Base-by-base conservation (phyloP, 2,113 vertebrate genomes). In the Nyctibius bracteatus region DNA sequence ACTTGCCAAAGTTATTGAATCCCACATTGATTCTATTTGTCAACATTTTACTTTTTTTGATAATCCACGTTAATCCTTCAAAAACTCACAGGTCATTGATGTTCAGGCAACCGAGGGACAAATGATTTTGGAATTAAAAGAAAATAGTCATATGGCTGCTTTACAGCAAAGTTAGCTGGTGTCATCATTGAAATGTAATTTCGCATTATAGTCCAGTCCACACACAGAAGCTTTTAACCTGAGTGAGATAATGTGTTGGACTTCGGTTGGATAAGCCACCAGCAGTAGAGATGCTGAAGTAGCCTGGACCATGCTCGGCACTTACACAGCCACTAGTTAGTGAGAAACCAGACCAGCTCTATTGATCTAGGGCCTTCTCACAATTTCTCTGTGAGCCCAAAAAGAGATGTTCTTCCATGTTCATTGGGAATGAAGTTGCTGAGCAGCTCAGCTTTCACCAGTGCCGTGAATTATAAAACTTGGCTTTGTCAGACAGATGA, bases 221-320 rank as follows among this genome's bases (percentile, higher is more conserved):
- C 49, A 28, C 16, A 31, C 0, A 68, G 51, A 74, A 65, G 27
- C 33, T 67, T 86, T 75, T 61, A 44, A 77, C 10, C 19, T 43
- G 28, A 44, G 10, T 33, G 46, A 24, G 44, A 18, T 33, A 52
- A 65, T 24, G 2, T 9, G 5, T 84, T 73, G 39, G 74, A 46
- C 39, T 65, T 25, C 15, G n/a, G 24, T 19, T 39, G n/a, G 9
- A 17, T 24, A 51, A 43, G 19, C 10, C 47, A 39, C 5, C 11
- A 16, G 28, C 18, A 13, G 3, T 20, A 41, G 37, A 81, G 67
- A 31, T 47, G 33, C 61, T 6, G 14, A 49, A 66, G 71, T 4
- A 66, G 7, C 31, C 17, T 23, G 20, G 28, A 63, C 66, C 54
- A 39, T 1, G 0, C 46, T 74, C 1, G 1, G 33, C 8, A 7